Evolutionary conservation across 2,797 vertebrate genomes (phyloP).

Genomic region (Tarsius wallacei): DNA sequence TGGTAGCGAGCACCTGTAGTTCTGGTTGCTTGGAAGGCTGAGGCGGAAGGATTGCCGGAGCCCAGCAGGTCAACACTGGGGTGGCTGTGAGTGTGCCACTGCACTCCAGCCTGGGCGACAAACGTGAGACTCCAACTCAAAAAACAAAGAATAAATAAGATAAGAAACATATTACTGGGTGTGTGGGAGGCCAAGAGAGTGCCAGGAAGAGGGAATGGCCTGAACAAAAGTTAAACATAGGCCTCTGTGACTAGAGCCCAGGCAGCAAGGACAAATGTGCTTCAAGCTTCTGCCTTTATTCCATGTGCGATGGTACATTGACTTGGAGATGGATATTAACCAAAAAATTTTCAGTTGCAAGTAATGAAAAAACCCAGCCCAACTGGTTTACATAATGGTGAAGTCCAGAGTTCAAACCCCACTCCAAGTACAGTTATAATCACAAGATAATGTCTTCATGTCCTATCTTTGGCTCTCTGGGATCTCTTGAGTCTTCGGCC

Average conservation of each 20-base stretch:
- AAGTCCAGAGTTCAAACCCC: background rate
- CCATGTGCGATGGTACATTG: background rate
- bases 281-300: slow-evolving; percentile 30
- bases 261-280: background rate
- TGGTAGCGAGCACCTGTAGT: too few relatives aligned
- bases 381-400: background rate
- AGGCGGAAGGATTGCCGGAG: too few relatives aligned
- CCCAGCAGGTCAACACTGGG: too few relatives aligned
- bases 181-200: background rate
- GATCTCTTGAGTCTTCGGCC: background rate
- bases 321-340: background rate
- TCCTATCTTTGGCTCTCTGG: background rate
- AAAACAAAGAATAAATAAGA: background rate
- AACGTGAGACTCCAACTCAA: too few relatives aligned
- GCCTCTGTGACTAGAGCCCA: background rate
- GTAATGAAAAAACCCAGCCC: slow-evolving; percentile 13
- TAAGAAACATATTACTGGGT: background rate
- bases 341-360: background rate
- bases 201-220: slow-evolving; percentile 4
- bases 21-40: too few relatives aligned
- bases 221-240: background rate
- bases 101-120: too few relatives aligned
- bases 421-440: background rate
- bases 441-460: background rate
- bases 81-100: too few relatives aligned